A percentile compares a stretch with the other conserved stretches of the same genome.
These are phyloP conservation scores for Malurus elegans DNA, from an alignment of 2,113 vertebrate genomes.

Conservation along the genomic window DNA sequence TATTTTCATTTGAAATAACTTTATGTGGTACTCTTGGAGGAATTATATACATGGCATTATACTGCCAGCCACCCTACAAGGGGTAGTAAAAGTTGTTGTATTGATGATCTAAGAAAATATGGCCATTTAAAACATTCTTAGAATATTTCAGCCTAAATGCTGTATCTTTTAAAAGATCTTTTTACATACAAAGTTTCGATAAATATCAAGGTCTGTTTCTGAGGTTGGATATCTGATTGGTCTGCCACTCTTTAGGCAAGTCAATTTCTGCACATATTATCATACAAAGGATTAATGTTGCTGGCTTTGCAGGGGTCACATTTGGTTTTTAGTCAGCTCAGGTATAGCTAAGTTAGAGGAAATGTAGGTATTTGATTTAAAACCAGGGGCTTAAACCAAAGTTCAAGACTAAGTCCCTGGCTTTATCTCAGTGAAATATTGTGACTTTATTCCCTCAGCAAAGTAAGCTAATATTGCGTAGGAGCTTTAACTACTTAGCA, in stretches of 20 bases:
- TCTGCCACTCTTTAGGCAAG: neutral
- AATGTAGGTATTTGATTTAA: neutral
- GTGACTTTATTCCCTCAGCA: neutral
- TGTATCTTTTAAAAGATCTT: neutral
- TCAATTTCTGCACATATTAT: neutral
- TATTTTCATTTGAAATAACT: slow-evolving; percentile 57
- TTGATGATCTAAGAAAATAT: slow-evolving; percentile 44
- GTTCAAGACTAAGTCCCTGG: neutral
- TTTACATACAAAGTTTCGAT: neutral
- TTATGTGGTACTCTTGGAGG: neutral
- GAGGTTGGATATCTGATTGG: neutral
- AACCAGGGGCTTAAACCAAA: neutral
- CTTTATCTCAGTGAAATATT: neutral
- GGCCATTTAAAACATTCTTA: slow-evolving; percentile 16
- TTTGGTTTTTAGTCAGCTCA: neutral
- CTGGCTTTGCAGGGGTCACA: neutral
- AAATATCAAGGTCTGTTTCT: neutral
- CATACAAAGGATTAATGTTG: neutral
- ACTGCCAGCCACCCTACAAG: neutral
- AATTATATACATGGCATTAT: neutral
- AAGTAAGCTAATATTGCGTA: neutral
- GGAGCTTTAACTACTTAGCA: neutral
- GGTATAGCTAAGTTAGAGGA: neutral
- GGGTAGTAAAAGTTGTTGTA: neutral
- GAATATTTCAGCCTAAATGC: neutral